Percentiles rank a stretch among this genome's conserved stretches.
Evolutionary conservation across 2,888 invertebrate species (phyloP).

Genomic region (Scaptomyza tumidula): DNA sequence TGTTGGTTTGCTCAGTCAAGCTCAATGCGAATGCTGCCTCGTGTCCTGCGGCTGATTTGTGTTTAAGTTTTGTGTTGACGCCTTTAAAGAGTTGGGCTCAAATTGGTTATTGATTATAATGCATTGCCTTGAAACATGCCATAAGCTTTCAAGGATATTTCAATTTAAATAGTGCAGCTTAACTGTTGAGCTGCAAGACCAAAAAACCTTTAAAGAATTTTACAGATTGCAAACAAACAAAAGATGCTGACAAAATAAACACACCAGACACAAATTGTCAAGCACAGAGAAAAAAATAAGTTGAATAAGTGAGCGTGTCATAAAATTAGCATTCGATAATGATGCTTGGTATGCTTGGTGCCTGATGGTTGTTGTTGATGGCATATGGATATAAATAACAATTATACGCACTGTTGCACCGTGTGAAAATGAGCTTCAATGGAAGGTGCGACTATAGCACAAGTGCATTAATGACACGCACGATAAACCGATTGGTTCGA

Average conservation of each 20-base stretch:
- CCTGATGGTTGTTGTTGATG: slow-evolving; percentile 58
- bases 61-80: slow-evolving; percentile 3
- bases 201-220: slow-evolving; percentile 5
- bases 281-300: slow-evolving; percentile 12
- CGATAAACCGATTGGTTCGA: slow-evolving; percentile 10
- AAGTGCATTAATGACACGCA: slow-evolving; percentile 67
- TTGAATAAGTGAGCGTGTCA: slow-evolving; percentile 9
- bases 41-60: slow-evolving; percentile 40
- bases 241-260: slow-evolving; percentile 12
- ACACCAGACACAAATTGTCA: slow-evolving; percentile 25
- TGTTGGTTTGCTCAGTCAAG: slow-evolving; percentile 30
- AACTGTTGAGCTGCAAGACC: background rate
- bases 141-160: background rate
- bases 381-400: slow-evolving; percentile 74
- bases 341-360: slow-evolving; percentile 60
- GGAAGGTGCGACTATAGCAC: slow-evolving; percentile 52
- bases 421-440: slow-evolving; percentile 64
- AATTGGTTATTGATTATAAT: background rate
- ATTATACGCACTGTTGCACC: slow-evolving; percentile 77
- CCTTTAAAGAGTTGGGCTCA: slow-evolving; percentile 15
- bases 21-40: slow-evolving; percentile 35
- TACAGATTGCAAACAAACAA: background rate
- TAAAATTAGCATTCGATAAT: slow-evolving; percentile 80
- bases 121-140: too few relatives aligned
- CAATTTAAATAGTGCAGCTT: background rate